A percentile compares a stretch with the other conserved stretches of the same genome.
Conservation (phyloP, 2,888 invertebrate genomes). For the Sphinx pinastri region DNA sequence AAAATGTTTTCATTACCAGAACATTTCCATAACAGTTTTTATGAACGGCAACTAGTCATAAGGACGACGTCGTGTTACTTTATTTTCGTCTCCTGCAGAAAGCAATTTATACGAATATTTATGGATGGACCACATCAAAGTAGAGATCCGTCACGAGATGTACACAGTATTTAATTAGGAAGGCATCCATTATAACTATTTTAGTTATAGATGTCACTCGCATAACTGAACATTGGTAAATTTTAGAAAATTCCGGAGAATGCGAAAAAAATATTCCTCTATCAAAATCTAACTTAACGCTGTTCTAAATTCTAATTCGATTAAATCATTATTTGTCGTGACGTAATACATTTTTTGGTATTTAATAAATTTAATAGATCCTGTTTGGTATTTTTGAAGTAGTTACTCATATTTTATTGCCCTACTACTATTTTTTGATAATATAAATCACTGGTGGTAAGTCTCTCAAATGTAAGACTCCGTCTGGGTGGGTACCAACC, state of each 20-base stretch:
- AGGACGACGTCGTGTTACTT: background rate
- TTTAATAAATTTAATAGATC: no score
- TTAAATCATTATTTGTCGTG: no score
- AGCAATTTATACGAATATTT: conserved; percentile 27
- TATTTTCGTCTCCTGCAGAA: conserved; percentile 20
- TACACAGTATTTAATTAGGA: conserved; percentile 34
- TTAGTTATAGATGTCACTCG: conserved; percentile 32
- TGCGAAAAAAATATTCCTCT: no score
- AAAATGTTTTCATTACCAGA: background rate
- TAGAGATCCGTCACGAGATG: conserved; percentile 36
- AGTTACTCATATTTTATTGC: no score
- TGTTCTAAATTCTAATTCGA: no score
- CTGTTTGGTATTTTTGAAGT: no score
- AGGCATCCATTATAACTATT: conserved; percentile 31
- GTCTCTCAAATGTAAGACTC: no score
- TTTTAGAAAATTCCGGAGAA: background rate
- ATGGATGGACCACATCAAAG: conserved; percentile 32
- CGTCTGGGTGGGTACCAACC: no score
- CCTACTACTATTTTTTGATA: no score
- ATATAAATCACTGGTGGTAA: no score
- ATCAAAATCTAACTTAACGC: no score
- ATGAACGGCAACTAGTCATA: conserved; percentile 2
- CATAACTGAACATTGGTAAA: background rate
- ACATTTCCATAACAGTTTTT: conserved; percentile 10
- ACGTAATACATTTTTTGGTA: no score